Evolutionary conservation across 1,140 invertebrate genomes (phyloP), one percentile per base, ranked within the genome.

Genomic region (Hetaerina americana): DNA sequence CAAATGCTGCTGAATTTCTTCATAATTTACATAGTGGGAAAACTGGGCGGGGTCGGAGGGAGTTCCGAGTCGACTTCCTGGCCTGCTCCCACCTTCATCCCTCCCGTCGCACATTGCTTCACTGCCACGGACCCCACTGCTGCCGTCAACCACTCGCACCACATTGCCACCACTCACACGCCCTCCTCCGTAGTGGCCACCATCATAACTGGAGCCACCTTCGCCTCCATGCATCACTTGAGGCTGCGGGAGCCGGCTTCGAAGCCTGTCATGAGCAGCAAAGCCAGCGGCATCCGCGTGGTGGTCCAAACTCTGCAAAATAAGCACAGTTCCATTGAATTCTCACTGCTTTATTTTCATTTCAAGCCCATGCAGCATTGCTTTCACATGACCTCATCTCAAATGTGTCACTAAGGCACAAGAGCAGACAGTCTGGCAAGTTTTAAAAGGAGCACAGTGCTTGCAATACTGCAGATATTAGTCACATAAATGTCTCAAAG

Each of bases 1-100:
- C 72, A 91, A 80, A 79, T 91, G 90, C 75, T 89, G 89, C 79
- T 92, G 90, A 77, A 93, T 87, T 81, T 93, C 91, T 79, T 92
- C 89, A 77, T 92, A 92, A 79, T 93, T 93, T 31, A 90, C 89
- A 77, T 93, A 92, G 78, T 93, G 91, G 71, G 89, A 89, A 78
- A 90, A 85, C 76, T 87, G 85, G 77, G 86, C 78, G 0, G 84
- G 80, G 73, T 87, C 85, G 12, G 83, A 81, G 15, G 40, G 40
- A 70, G 85, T 83, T 6, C 83, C 85, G 5, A 81, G 78, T 69
- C 85, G 80, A 75, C 84, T 85, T 18, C 85, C 84, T 5, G 86
- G 85, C 72, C 85, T 77, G 49, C 78, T 79, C 68, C 40, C 40
- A 57, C 40, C 40, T 57, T 57, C 40, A 12, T 40, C 31, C 15